These are phyloP conservation scores for Diarsia mendica DNA, from an alignment of 2,888 invertebrate genomes.

Conservation along the genomic window DNA sequence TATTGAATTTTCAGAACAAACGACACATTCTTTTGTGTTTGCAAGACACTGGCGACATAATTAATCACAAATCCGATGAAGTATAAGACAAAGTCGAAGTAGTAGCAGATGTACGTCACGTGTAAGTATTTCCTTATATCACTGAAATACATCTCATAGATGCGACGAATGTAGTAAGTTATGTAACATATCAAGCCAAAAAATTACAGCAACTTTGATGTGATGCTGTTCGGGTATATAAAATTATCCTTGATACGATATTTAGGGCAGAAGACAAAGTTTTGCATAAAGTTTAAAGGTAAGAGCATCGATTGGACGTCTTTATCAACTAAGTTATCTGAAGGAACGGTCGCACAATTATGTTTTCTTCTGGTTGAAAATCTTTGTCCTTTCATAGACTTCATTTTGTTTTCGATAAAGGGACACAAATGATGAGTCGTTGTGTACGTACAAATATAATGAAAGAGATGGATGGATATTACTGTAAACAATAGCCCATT, in stretches of 20 bases:
- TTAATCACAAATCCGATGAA: slow-evolving; percentile 20
- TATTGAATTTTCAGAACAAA: slow-evolving; percentile 25
- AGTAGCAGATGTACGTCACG: background rate
- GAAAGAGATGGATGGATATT: no score
- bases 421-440: no score
- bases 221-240: slow-evolving; percentile 5
- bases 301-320: no score
- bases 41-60: background rate
- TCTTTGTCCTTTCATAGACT: no score
- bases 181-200: background rate
- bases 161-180: background rate
- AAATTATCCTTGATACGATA: slow-evolving; percentile 21
- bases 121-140: background rate
- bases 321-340: background rate
- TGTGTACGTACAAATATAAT: no score
- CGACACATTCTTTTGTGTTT: slow-evolving; percentile 7
- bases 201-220: background rate
- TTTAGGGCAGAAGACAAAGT: slow-evolving; percentile 13
- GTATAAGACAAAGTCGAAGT: background rate
- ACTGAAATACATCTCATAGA: background rate
- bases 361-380: no score
- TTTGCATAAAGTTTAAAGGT: slow-evolving; percentile 34
- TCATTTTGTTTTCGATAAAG: no score
- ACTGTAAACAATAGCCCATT: no score
- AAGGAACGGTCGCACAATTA: no score